Evolutionary conservation across 2,888 invertebrate genomes (phyloP), one percentile per base, ranked within the genome.

Genomic region (Cheilosia vernalis): DNA sequence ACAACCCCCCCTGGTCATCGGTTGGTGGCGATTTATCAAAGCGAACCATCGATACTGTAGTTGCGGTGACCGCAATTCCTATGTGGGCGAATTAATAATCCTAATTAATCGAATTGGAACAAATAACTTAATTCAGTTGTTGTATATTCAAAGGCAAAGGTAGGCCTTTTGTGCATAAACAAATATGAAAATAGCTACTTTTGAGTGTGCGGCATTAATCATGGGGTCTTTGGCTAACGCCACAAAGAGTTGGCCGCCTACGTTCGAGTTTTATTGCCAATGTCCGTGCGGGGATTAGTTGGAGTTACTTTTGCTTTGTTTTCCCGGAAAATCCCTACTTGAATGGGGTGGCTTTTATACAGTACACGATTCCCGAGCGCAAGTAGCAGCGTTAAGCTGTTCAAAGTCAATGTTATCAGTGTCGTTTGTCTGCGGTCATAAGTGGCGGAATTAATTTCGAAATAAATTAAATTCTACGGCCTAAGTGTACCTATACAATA

Each of bases 41-140:
- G 55, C n/a, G n/a, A 58, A 51, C 37, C 40, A 53, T 53, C 53
- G 37, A 63, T 42, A 10, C 19, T 37, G 1, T 37, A 24, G 33
- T 63, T 63, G 17, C 19, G 30, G 30, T 47, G 27, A 63, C 27
- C 17, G 63, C 63, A 49, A 64, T 9, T 30, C 30, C 9, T 9
- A 30, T 37, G 64, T 64, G 51, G 64, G 64, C 37, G 49, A 42
- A 55, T 27, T 53, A 19, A 40, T 73, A 76, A 76, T 66, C 51
- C 76, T 42, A 51, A 76, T 60, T 67, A 76, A 76, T 66, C 76
- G 76, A 76, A 58, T 42, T 51, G 53, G 44, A 73, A 47, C 53
- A 73, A 73, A 63, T 56, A 53, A 64, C 63, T 73, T 55, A 73
- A 63, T 73, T 73, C 72, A n/a, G 72, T 13, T 10, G n/a, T 19